Percentiles rank a stretch among this genome's conserved stretches.
Conservation (phyloP, 2,888 invertebrate genomes). For the Lithophane socia region DNA sequence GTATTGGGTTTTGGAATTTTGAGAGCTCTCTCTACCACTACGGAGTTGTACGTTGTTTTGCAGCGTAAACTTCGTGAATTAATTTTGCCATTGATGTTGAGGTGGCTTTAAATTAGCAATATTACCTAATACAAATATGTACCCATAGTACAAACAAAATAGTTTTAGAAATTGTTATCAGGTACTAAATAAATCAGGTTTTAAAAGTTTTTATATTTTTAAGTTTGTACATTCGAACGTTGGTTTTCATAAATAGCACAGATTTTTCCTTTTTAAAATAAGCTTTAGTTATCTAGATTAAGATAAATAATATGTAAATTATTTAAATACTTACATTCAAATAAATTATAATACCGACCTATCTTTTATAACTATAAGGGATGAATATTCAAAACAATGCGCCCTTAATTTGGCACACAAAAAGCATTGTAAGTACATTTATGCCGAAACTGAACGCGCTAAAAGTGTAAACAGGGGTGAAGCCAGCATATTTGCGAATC, state of each 20-base stretch:
- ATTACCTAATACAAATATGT: no score
- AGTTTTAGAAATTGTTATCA: no score
- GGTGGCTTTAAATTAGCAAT: neutral
- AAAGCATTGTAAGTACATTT: conserved; percentile 68
- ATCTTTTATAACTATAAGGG: neutral
- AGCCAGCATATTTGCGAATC: conserved; percentile 81
- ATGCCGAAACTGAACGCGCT: conserved; percentile 67
- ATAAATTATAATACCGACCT: no score
- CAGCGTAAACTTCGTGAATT: neutral
- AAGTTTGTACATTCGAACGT: neutral
- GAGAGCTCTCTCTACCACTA: neutral
- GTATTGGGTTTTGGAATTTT: neutral
- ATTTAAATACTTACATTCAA: neutral
- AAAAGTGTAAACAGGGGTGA: conserved; percentile 82
- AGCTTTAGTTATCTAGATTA: neutral
- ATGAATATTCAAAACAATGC: conserved; percentile 58
- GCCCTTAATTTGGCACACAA: conserved; percentile 62
- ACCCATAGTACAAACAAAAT: no score
- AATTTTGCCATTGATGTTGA: neutral
- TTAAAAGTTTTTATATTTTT: no score
- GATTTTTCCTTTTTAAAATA: neutral
- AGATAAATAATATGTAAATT: no score
- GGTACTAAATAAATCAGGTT: no score
- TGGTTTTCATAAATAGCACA: no score
- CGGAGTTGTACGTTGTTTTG: neutral